These are phyloP conservation scores for Vireo griseus DNA, from an alignment of 2,797 vertebrate species.

Conservation along the genomic window DNA sequence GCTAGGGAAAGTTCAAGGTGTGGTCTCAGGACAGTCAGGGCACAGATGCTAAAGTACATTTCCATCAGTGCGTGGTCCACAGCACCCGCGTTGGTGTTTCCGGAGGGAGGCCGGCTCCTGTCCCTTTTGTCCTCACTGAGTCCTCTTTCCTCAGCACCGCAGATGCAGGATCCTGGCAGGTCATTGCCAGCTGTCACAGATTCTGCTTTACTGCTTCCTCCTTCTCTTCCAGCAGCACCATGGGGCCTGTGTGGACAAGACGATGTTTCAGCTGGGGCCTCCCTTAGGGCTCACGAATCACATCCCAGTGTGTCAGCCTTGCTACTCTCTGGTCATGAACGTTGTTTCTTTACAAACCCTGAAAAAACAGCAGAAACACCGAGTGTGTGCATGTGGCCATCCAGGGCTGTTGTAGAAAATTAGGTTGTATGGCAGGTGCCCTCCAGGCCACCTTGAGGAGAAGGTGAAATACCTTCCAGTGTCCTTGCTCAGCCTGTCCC, in stretches of 20 bases:
- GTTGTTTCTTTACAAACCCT: not conserved
- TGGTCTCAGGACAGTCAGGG: not conserved
- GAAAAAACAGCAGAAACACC: not conserved
- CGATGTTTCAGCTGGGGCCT: rapidly evolving
- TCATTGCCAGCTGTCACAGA: rapidly evolving
- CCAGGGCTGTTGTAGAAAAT: not conserved
- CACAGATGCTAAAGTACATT: not conserved
- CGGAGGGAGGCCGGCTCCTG: not conserved
- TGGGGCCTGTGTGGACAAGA: not conserved
- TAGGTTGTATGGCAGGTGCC: rapidly evolving
- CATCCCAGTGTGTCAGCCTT: not conserved
- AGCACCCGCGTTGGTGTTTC: not conserved
- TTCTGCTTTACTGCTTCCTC: not conserved
- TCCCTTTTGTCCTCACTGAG: not conserved
- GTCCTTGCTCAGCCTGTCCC: not conserved
- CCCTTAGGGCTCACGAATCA: not conserved
- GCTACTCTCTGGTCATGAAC: rapidly evolving
- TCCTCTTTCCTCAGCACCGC: not conserved
- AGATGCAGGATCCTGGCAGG: not conserved
- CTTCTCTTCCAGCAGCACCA: not conserved
- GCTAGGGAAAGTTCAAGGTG: rapidly evolving
- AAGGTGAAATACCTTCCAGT: not conserved
- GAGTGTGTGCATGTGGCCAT: rapidly evolving
- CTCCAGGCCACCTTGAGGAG: not conserved
- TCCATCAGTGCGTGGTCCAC: rapidly evolving